A percentile compares a stretch with the other conserved stretches of the same genome.
Conservation (phyloP, 1,140 invertebrate species). For the Lordiphosa stackelbergi region DNA sequence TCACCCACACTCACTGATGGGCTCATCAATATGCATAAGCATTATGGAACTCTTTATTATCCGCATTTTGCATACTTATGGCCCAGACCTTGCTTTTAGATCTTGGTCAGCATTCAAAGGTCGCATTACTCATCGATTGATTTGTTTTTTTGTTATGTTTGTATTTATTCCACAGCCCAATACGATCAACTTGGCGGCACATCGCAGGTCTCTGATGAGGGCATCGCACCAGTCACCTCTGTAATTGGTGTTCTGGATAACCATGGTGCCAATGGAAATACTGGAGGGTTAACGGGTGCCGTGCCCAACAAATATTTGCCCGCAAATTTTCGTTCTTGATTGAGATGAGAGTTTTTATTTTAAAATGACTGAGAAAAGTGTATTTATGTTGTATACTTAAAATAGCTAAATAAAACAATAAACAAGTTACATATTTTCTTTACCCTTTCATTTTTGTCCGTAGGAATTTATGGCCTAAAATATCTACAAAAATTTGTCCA, state of each 20-base stretch:
- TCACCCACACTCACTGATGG: slow-evolving; percentile 5
- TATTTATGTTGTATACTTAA: slow-evolving; percentile 27
- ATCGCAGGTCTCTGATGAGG: slow-evolving; percentile 69
- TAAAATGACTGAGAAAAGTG: slow-evolving; percentile 41
- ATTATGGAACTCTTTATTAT: slow-evolving; percentile 19
- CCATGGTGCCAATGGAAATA: slow-evolving; percentile 12
- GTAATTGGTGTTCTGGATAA: slow-evolving; percentile 66
- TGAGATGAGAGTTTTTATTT: background rate
- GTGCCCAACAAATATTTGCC: slow-evolving; percentile 58
- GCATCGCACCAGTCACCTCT: slow-evolving; percentile 67
- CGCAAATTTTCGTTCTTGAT: slow-evolving; percentile 39
- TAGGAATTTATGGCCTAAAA: slow-evolving; percentile 13
- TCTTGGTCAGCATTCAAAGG: slow-evolving; percentile 10
- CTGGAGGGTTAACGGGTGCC: slow-evolving; percentile 10
- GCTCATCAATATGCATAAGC: slow-evolving; percentile 29
- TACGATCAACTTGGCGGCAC: slow-evolving; percentile 75
- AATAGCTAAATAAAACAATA: slow-evolving; percentile 6
- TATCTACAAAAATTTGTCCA: slow-evolving; percentile 38
- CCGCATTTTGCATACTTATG: slow-evolving; percentile 18
- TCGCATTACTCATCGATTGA: slow-evolving; percentile 12
- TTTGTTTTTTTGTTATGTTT: slow-evolving; percentile 6
- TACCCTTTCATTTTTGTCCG: slow-evolving; percentile 11
- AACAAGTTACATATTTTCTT: slow-evolving; percentile 4
- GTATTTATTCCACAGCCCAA: slow-evolving; percentile 46
- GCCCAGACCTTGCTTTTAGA: slow-evolving; percentile 19